Percentiles rank a stretch among this genome's conserved stretches.
phyloP scores from a whole-genome alignment of 2,797 vertebrate species.

The Phoebastria nigripes region DNA sequence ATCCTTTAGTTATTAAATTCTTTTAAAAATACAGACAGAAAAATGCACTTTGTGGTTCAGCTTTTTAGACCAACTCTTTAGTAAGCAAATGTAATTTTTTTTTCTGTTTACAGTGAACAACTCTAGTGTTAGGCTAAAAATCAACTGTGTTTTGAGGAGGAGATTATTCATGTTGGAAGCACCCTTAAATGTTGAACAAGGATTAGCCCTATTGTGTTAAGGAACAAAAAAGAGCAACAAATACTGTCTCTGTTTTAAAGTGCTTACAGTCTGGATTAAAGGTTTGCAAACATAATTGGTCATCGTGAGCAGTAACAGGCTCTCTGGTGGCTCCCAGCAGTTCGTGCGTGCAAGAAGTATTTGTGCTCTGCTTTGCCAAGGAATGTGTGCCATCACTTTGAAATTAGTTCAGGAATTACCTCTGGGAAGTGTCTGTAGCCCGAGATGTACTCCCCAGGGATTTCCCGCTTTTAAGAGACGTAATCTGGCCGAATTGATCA shows the following conservation, averaged over 20 bases:
- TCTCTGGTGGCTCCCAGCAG: constrained; percentile 7
- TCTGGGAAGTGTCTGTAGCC: background rate
- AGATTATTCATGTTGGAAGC: constrained; percentile 12
- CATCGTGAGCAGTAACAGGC: background rate
- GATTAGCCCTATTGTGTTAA: constrained; percentile 11
- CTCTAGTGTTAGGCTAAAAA: background rate
- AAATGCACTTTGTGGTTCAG: background rate
- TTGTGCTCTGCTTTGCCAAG: constrained; percentile 28
- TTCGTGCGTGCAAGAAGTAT: background rate
- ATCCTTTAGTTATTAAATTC: background rate
- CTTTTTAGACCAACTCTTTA: background rate
- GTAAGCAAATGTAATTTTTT: background rate
- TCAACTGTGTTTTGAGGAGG: background rate
- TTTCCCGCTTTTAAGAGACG: background rate
- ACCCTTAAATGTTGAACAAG: background rate
- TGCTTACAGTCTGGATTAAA: background rate
- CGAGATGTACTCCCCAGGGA: background rate
- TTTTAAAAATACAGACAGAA: background rate
- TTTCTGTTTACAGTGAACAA: background rate
- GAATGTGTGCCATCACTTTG: background rate
- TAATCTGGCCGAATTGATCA: background rate
- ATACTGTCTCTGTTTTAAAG: background rate
- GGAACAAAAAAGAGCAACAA: constrained; percentile 24
- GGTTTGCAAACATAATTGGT: background rate
- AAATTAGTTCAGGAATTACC: constrained; percentile 9